Evolutionary conservation across 1,140 invertebrate species (phyloP).

Genomic region (Drosophila bipectinata): DNA sequence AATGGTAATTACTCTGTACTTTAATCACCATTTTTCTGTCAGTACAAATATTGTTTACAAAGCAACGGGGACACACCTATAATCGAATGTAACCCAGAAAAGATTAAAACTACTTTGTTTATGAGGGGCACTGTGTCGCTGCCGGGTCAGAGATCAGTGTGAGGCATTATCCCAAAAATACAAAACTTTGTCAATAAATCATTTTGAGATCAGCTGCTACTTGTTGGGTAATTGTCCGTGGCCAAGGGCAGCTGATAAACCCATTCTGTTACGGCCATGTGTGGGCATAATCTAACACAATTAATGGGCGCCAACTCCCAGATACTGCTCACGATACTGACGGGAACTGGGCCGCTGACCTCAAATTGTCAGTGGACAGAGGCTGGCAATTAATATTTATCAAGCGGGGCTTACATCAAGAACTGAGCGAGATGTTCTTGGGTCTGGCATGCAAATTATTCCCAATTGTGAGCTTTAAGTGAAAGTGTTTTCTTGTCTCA

Average conservation of each 20-base stretch:
- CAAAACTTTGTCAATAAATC: constrained; percentile 57
- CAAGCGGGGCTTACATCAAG: constrained; percentile 50
- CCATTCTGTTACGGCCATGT: constrained; percentile 14
- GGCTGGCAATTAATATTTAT: constrained; percentile 75
- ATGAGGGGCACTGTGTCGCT: constrained; percentile 36
- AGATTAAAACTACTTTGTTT: constrained; percentile 42
- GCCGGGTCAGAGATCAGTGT: constrained; percentile 59
- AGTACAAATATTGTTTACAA: constrained; percentile 17
- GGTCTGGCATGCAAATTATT: constrained; percentile 64
- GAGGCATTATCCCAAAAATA: constrained; percentile 62
- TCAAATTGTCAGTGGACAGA: constrained; percentile 61
- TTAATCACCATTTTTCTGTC: background rate
- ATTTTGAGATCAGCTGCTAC: constrained; percentile 40
- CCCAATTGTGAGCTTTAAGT: constrained; percentile 63
- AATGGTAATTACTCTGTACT: constrained; percentile 43
- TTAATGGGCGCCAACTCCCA: constrained; percentile 54
- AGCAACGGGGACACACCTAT: constrained; percentile 37
- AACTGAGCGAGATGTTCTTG: constrained; percentile 31
- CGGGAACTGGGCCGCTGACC: constrained; percentile 56
- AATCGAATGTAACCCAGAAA: background rate
- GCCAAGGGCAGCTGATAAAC: constrained; percentile 56
- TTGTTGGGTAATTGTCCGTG: constrained; percentile 50
- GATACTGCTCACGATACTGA: constrained; percentile 15
- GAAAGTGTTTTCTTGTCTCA: constrained; percentile 70
- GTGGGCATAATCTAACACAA: constrained; percentile 60